Evolutionary conservation across 2,797 vertebrate genomes (phyloP), one percentile per base, ranked within the genome.

Genomic region (Geotrypetes seraphini): DNA sequence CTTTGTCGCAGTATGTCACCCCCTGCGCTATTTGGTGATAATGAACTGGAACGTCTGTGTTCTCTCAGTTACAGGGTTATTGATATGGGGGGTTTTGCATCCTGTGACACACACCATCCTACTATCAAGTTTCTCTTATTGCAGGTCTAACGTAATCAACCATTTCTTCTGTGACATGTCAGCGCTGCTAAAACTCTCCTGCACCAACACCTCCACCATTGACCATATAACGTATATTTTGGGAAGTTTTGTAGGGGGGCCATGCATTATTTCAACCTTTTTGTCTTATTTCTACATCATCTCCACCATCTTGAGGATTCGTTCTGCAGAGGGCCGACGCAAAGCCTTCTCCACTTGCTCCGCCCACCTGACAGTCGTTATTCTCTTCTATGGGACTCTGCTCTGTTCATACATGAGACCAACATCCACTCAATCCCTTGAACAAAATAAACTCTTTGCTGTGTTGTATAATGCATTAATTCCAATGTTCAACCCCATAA

Each of bases 331-430:
- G 5, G 46, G 55, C 3, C 50, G 11, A 7, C 43, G 18, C 16
- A 58, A 54, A 8, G 39, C 27, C 17, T 50, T 47, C 1, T 12
- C 18, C 6, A 54, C 29, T 1, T 37, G 47, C 12, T 47, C 30
- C 3, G 40, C 46, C 10, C 43, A 58, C 18, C 22, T 54, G 8
- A 50, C 39, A 1, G 26, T 54, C 5, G 46, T 50, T 8, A 25
- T 12, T 0, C 54, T 54, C 25, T 50, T 50, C 10, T 54, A 47
- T 15, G 25, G 22, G 11, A 50, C 47, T 16, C 54, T 54, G 40
- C 23, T 43, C 7, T 54, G 31, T 5, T 53, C 47, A 6, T 58
- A 50, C n/a, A 43, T 50, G 13, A 4, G 6, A 7, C 42, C 39
- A 4, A 36, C 23, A 23, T 37, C 5, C 23, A 16, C 53, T 5